Conservation (phyloP, 1,140 invertebrate species). For the Eufriesea mexicana region DNA sequence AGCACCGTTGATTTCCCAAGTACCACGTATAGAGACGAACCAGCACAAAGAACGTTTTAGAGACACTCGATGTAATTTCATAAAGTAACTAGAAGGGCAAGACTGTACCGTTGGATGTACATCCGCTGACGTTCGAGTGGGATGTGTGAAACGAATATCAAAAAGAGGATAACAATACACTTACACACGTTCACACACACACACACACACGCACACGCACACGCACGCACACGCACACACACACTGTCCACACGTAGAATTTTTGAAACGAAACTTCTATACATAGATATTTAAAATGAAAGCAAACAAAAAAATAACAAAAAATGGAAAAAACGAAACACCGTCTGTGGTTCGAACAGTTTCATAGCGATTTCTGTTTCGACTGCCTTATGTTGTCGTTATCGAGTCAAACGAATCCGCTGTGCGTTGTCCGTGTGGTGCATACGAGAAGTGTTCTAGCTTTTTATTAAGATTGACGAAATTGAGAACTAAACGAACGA, state of each 20-base stretch:
- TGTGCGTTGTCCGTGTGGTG: slow-evolving; percentile 19
- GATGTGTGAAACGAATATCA: slow-evolving; percentile 7
- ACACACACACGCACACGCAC: background rate
- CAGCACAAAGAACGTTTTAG: background rate
- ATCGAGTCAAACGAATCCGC: slow-evolving; percentile 9
- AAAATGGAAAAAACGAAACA: background rate
- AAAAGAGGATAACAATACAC: background rate
- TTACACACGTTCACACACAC: background rate
- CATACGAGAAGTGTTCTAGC: slow-evolving; percentile 28
- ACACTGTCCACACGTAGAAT: background rate
- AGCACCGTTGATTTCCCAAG: background rate
- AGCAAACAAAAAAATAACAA: background rate
- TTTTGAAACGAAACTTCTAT: slow-evolving; percentile 12
- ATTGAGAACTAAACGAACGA: background rate
- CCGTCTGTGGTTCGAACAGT: slow-evolving; percentile 32
- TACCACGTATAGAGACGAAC: background rate
- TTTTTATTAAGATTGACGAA: background rate
- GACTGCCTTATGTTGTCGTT: slow-evolving; percentile 9
- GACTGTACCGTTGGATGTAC: slow-evolving; percentile 21
- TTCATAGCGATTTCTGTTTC: slow-evolving; percentile 43
- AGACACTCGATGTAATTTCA: background rate
- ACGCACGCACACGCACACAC: no score
- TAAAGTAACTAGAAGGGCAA: slow-evolving; percentile 22
- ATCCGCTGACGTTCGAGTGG: slow-evolving; percentile 3
- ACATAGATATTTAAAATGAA: background rate